A percentile compares a stretch with the other conserved stretches of the same genome.
Evolutionary conservation across 2,888 invertebrate genomes (phyloP).

Genomic region (Crossocerus cetratus): DNA sequence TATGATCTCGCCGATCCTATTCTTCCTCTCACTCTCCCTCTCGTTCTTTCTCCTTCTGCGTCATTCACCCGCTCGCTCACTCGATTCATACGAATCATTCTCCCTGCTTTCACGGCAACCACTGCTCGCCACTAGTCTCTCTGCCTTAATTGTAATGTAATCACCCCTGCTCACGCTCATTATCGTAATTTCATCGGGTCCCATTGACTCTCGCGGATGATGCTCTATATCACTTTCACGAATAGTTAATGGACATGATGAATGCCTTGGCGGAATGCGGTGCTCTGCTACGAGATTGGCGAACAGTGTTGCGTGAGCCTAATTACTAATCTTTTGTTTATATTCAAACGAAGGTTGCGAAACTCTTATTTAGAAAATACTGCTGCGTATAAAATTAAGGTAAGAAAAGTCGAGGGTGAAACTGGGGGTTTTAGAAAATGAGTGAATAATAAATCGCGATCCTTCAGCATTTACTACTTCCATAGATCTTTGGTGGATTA

Average conservation of each 20-base stretch:
- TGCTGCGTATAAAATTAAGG: too few relatives aligned
- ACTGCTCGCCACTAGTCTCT: slow-evolving; percentile 35
- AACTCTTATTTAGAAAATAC: too few relatives aligned
- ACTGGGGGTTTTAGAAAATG: too few relatives aligned
- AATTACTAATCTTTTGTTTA: too few relatives aligned
- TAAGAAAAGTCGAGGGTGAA: too few relatives aligned
- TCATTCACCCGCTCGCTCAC: too few relatives aligned
- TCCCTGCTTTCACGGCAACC: slow-evolving; percentile 36
- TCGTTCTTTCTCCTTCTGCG: slow-evolving; percentile 23
- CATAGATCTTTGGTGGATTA: too few relatives aligned
- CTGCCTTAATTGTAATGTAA: slow-evolving; percentile 38
- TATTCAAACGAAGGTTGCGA: too few relatives aligned
- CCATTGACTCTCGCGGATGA: background rate
- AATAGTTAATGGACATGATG: background rate
- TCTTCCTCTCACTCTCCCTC: slow-evolving; percentile 40
- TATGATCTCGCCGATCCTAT: slow-evolving; percentile 61
- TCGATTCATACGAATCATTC: slow-evolving; percentile 52
- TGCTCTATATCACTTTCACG: slow-evolving; percentile 12
- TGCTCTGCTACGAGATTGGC: too few relatives aligned
- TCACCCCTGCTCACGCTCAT: slow-evolving; percentile 19
- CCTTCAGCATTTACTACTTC: too few relatives aligned
- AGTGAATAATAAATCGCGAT: too few relatives aligned
- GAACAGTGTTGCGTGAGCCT: too few relatives aligned
- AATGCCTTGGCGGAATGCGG: background rate
- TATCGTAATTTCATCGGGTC: slow-evolving; percentile 27